Evolutionary conservation across 1,140 invertebrate species (phyloP).

Genomic region (Drosophila rufa): DNA sequence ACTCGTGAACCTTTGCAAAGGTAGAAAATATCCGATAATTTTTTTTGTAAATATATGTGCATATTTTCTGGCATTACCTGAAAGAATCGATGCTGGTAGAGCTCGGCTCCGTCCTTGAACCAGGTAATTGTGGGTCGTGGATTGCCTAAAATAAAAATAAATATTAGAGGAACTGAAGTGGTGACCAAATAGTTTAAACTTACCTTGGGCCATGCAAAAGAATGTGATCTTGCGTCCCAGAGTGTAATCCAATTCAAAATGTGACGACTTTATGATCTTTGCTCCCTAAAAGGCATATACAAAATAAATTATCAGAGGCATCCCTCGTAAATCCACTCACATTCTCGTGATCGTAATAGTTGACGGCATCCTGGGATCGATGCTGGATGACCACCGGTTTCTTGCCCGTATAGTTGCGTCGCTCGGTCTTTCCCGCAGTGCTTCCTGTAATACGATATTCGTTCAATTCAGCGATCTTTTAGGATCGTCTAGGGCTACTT

Average conservation of each 20-base stretch:
- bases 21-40: neutral
- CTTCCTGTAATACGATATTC: slow-evolving; percentile 54
- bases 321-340: slow-evolving; percentile 85
- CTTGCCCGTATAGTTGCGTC: slow-evolving; percentile 80
- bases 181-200: neutral
- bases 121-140: slow-evolving; percentile 95
- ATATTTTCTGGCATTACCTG: slow-evolving; percentile 87
- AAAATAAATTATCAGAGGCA: neutral
- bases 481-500: slow-evolving; percentile 6
- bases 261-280: slow-evolving; percentile 94
- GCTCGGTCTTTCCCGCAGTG: slow-evolving; percentile 75
- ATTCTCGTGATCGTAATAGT: slow-evolving; percentile 91
- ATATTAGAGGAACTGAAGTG: neutral
- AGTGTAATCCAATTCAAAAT: slow-evolving; percentile 96
- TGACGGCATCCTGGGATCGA: slow-evolving; percentile 88
- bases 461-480: neutral
- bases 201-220: slow-evolving; percentile 91
- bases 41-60: no score
- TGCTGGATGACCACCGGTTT: slow-evolving; percentile 88
- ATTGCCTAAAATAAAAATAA: slow-evolving; percentile 67
- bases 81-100: slow-evolving; percentile 94
- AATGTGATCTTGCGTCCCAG: slow-evolving; percentile 97
- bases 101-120: slow-evolving; percentile 96
- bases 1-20: slow-evolving; percentile 92
- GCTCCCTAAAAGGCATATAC: slow-evolving; percentile 89